Conservation (phyloP, 1,140 invertebrate genomes). For the Phymorhynchus buccinoides region DNA sequence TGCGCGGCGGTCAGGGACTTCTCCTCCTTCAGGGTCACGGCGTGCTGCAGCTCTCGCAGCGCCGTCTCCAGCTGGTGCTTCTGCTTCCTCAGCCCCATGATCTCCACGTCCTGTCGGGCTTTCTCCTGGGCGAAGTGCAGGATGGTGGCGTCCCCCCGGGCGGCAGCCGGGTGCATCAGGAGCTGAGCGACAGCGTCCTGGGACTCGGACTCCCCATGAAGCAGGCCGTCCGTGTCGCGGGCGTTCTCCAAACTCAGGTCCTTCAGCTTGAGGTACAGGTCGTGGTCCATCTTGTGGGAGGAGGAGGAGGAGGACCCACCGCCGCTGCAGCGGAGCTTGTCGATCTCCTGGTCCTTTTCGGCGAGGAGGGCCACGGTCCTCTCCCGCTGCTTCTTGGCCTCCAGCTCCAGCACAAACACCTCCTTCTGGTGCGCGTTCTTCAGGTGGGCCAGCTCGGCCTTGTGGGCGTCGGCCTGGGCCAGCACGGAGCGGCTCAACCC, state of each 20-base stretch:
- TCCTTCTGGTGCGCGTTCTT: constrained; percentile 78
- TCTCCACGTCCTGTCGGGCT: constrained; percentile 85
- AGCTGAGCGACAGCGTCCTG: constrained; percentile 61
- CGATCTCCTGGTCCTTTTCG: constrained; percentile 87
- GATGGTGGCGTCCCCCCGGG: constrained; percentile 77
- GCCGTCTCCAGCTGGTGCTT: constrained; percentile 82
- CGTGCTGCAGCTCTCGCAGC: constrained; percentile 79
- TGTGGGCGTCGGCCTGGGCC: constrained; percentile 74
- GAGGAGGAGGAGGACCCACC: too few relatives aligned
- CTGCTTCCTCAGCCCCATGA: constrained; percentile 81
- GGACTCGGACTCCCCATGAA: constrained; percentile 53
- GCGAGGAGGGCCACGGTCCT: constrained; percentile 83
- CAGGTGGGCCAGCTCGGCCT: constrained; percentile 73
- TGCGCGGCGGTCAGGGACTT: constrained; percentile 77
- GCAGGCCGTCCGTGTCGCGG: constrained; percentile 25
- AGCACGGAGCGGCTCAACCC: constrained; percentile 62
- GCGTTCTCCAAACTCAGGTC: constrained; percentile 27
- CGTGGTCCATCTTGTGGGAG: constrained; percentile 21
- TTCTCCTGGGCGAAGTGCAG: constrained; percentile 89
- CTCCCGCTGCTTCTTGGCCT: constrained; percentile 85
- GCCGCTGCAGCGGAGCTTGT: constrained; percentile 73
- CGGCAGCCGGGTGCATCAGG: constrained; percentile 53
- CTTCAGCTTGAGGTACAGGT: constrained; percentile 8
- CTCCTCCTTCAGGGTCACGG: constrained; percentile 77
- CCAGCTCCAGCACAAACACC: constrained; percentile 80